Base-by-base conservation (phyloP, 2,797 vertebrate genomes). In the Sciurus vulgaris region DNA sequence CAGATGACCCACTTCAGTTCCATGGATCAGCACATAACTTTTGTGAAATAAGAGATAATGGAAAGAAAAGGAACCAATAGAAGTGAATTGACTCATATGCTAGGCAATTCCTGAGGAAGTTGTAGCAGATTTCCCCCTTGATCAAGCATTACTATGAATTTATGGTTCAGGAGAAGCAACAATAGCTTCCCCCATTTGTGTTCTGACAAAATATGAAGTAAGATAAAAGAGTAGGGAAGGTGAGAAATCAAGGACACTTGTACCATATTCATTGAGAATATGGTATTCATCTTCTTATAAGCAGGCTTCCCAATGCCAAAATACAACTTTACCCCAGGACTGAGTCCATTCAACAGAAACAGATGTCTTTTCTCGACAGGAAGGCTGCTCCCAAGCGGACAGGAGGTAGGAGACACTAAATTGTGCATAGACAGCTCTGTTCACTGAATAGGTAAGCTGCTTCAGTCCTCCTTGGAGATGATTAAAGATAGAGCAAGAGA, bases 151-250 rank as follows among this genome's bases (percentile, higher is more conserved):
- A 35, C 49, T 59, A 38, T 28, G 33, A 44, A 47, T 74, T 47
- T 74, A 51, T 74, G n/a, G 56, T 33, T 47, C 47, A 28, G 61
- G 20, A 72, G 5, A 92, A 87, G 22, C 7, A 51, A 26, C 15
- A 73, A 1, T 44, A 93, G 7, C 20, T 54, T 41, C 1, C 15
- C 26, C 47, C 2, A 69, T 1, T 2, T 44, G 14, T 20, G 7
- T 56, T 87, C 61, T 67, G 44, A 95, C 7, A 56, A 96, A 93
- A 94, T n/a, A 10, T 67, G 49, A 85, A 79, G 20, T 28, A 44
- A n/a, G 56, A 30, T 13, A 33, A 86, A 86, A 24, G 20, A 86
- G 18, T 49, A 74, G 35, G 41, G 28, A 63, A 77, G 11, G 26
- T 28, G 49, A 54, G n/a, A 54, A 2, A 14, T 73, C 4, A 76